Evolutionary conservation across 2,113 vertebrate species (phyloP), one percentile per base, ranked within the genome.

Genomic region (Etheostoma cragini): DNA sequence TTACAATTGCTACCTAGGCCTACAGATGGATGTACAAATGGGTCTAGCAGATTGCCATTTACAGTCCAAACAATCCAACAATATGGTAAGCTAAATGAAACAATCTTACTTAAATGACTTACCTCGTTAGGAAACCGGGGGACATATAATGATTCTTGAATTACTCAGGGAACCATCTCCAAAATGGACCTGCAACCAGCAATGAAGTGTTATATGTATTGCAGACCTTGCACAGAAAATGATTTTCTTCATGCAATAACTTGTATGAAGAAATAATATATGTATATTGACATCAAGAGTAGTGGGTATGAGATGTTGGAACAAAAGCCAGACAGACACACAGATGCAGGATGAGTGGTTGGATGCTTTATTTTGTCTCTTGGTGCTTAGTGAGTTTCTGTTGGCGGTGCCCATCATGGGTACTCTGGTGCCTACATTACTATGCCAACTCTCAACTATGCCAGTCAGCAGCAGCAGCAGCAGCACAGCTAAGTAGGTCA

Each of bases 401-500:
- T 66, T 86, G 83, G 88, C 88, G 60, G 46, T 68, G 73, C 19
- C 53, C 65, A 77, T 79, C 76, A 78, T 58, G 57, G 84, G 47
- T 83, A 60, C 74, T 77, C 69, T 58, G 78, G 71, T 89, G 54
- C 83, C 76, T 81, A 68, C 81, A 76, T 88, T 74, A 78, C 85
- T 70, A 76, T 81, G 85, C 89, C 90, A 90, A 78, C 84, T 83
- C 83, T 85, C 69, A 46, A 54, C 89, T 78, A 74, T 86, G 89
- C 90, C 88, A 93, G 89, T 89, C 78, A 88, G 86, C 87, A 83
- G 76, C 76, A 71, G 49, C 79, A 71, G 78, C 76, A 84, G 85
- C 88, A 78, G 75, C 53, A 50, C 49, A 5, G 75, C 88, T 92
- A 94, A 94, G 90, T 94, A 94, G 93, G 93, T 94, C 93, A 94